phyloP scores from a whole-genome alignment of 2,888 invertebrate genomes.

The Thalpophila matura region DNA sequence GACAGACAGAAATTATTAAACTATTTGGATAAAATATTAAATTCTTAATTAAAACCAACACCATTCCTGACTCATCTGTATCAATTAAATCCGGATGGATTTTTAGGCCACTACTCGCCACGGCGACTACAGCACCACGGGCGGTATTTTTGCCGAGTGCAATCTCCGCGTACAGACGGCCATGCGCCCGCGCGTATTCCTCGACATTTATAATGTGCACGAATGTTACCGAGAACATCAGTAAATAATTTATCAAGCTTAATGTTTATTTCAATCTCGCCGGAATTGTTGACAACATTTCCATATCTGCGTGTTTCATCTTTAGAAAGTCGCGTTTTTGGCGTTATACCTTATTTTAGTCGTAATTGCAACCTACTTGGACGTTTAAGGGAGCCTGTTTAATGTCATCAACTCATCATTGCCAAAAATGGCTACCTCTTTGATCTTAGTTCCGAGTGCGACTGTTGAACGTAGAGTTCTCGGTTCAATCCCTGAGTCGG shows the following conservation, averaged over 20 bases:
- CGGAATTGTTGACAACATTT: conserved; percentile 47
- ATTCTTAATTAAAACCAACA: neutral
- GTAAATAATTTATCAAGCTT: conserved; percentile 57
- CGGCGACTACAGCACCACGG: conserved; percentile 21
- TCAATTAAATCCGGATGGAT: neutral
- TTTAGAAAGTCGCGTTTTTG: conserved; percentile 50
- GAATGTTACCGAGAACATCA: conserved; percentile 53
- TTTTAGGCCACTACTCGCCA: conserved; percentile 22
- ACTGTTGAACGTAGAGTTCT: too few relatives aligned
- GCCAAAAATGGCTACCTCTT: too few relatives aligned
- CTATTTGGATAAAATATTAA: too few relatives aligned
- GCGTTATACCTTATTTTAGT: conserved; percentile 25
- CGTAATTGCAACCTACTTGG: conserved; percentile 11
- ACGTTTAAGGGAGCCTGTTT: neutral
- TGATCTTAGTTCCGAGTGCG: too few relatives aligned
- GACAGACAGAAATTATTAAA: too few relatives aligned
- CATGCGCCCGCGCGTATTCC: conserved; percentile 36
- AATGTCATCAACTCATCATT: conserved; percentile 4
- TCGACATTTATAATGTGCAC: conserved; percentile 51
- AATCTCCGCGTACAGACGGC: conserved; percentile 56
- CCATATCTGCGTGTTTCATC: conserved; percentile 51
- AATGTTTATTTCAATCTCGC: conserved; percentile 53
- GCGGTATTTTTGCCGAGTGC: conserved; percentile 46
- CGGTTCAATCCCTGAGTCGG: too few relatives aligned
- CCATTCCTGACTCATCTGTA: neutral